These are phyloP conservation scores for Thera britannica DNA, from an alignment of 2,888 invertebrate species.

Conservation along the genomic window DNA sequence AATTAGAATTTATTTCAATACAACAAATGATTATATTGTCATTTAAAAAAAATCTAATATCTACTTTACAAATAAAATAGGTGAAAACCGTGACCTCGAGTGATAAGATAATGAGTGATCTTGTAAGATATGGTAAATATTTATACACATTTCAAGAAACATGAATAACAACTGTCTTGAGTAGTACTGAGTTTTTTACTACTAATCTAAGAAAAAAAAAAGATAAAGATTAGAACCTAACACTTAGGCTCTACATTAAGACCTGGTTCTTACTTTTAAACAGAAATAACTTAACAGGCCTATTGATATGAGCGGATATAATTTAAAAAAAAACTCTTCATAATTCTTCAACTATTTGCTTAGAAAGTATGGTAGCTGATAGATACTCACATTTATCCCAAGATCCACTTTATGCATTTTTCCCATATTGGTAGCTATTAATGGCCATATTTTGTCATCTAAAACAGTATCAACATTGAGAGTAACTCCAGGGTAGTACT, in stretches of 20 bases:
- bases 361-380: too few species aligned
- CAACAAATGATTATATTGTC: too few species aligned
- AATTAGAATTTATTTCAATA: slow-evolving; percentile 4
- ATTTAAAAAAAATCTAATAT: not conserved
- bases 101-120: not conserved
- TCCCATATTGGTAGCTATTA: slow-evolving; percentile 93
- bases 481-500: slow-evolving; percentile 93
- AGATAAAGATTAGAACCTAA: too few species aligned
- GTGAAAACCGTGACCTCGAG: not conserved
- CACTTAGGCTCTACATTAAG: too few species aligned
- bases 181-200: not conserved
- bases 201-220: too few species aligned
- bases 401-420: slow-evolving; percentile 89
- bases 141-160: not conserved
- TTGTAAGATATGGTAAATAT: not conserved
- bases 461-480: slow-evolving; percentile 87
- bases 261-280: too few species aligned
- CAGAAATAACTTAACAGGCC: too few species aligned
- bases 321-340: too few species aligned
- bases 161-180: not conserved
- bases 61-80: not conserved
- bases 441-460: slow-evolving; percentile 87
- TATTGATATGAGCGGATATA: too few species aligned
- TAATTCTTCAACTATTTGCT: too few species aligned
- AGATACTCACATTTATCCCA: slow-evolving; percentile 64